Evolutionary conservation across 2,113 vertebrate species (phyloP).

Genomic region (Engraulis encrasicolus): DNA sequence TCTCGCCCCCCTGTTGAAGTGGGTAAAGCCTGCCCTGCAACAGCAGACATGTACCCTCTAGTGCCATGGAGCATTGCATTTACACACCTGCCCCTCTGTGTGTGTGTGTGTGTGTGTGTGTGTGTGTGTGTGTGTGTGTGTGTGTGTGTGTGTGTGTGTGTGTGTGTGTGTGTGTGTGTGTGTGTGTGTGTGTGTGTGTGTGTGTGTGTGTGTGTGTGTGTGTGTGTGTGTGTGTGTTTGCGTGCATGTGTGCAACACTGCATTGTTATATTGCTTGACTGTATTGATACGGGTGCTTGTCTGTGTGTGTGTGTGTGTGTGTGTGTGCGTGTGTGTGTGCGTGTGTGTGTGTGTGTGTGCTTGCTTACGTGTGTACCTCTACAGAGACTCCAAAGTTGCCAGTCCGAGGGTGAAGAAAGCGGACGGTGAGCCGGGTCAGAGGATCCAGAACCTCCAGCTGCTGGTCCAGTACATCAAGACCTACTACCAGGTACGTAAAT

Average conservation of each 20-base stretch:
- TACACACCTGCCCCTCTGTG: background rate
- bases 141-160: background rate
- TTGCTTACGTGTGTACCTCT: background rate
- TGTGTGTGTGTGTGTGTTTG: background rate
- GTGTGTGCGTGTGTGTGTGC: background rate
- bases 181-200: background rate
- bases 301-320: background rate
- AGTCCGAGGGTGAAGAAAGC: conserved; percentile 55
- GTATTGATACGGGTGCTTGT: background rate
- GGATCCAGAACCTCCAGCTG: conserved; percentile 63
- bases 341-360: background rate
- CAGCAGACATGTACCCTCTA: no score
- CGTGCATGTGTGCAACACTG: background rate
- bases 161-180: background rate
- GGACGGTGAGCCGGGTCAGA: conserved; percentile 58
- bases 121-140: background rate
- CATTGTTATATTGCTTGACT: no score
- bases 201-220: no score
- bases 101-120: background rate
- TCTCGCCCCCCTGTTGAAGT: no score
- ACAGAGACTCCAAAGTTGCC: conserved; percentile 61
- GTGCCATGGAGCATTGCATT: no score
- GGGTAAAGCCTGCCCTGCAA: no score
- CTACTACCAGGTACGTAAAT: conserved; percentile 71
- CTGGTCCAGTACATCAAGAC: conserved; percentile 68